Base-by-base conservation (phyloP, 2,797 vertebrate species). In the Brachyrhaphis roseni region DNA sequence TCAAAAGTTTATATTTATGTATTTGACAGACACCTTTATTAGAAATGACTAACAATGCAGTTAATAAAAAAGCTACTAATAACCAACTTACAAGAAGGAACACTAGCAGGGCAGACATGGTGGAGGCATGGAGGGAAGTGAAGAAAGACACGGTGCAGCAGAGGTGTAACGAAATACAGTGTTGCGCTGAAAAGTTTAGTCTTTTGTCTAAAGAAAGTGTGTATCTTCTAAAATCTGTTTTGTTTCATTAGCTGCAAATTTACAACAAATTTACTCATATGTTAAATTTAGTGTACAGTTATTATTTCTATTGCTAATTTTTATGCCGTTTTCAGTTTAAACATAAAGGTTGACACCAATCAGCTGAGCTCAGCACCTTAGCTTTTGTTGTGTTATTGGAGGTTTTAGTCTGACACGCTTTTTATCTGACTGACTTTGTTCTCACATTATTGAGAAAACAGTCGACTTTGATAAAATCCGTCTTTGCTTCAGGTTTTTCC, bases 341-440 rank as follows among this genome's bases (percentile, higher is more conserved):
- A 68, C 68, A 41, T 3, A 45, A 62, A 66, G 39, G 46, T 71
- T 64, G 34, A 62, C 53, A 51, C 47, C 41, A 64, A 11, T 84
- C 72, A 79, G 64, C 45, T 82, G 79, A 88, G 76, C 43, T 81
- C 47, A 55, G 34, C 82, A 86, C 76, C 39, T 49, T 7, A 2
- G 75, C 71, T 86, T 79, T 78, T 83, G 46, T 84, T 75, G 78
- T 78, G 43, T 82, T 78, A 78, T 78, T 51, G 26, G 28, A 72
- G 59, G 51, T 8, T 66, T 82, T 75, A 8, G 70, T 3, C 4
- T 43, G 66, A 47, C 0, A 26, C 85, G 78, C 88, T 84, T 90
- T 34, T 78, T 80, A 36, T 39, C 16, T 51, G 13, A 34, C 62
- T 78, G 34, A 86, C 79, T 88, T 84, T 90, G 79, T 85, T 34